Conservation (phyloP, 2,888 invertebrate genomes). For the Caenorhabditis wallacei region DNA sequence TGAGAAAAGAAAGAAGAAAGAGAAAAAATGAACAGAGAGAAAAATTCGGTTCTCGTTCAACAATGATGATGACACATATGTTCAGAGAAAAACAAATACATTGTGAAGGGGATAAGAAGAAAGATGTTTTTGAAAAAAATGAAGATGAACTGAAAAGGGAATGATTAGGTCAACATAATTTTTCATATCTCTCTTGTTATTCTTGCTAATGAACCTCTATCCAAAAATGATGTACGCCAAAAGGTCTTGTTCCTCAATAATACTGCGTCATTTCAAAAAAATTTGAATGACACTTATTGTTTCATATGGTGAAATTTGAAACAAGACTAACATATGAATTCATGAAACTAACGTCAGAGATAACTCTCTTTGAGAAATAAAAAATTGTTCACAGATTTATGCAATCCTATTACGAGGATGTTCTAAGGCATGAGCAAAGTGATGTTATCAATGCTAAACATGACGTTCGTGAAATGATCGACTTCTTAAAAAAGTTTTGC, state of each 20-base stretch:
- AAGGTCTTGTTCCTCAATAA: too few relatives aligned
- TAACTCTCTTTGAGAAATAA: slow-evolving; percentile 23
- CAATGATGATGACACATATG: slow-evolving; percentile 45
- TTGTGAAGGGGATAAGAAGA: slow-evolving; percentile 16
- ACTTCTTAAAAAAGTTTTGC: neutral
- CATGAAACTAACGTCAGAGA: slow-evolving; percentile 27
- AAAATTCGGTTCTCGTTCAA: slow-evolving; percentile 38
- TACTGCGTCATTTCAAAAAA: too few relatives aligned
- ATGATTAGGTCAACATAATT: neutral
- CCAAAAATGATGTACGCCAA: too few relatives aligned
- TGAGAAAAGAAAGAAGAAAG: neutral
- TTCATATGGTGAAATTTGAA: too few relatives aligned
- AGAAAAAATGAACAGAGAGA: slow-evolving; percentile 15
- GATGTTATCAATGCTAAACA: slow-evolving; percentile 28
- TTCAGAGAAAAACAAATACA: slow-evolving; percentile 34
- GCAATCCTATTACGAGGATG: slow-evolving; percentile 54
- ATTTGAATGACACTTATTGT: too few relatives aligned
- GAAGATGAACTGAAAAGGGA: slow-evolving; percentile 4
- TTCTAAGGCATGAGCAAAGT: slow-evolving; percentile 31
- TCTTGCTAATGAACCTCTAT: too few relatives aligned
- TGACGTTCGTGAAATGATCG: slow-evolving; percentile 34
- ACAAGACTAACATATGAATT: neutral
- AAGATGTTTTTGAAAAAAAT: neutral
- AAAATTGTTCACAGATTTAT: slow-evolving; percentile 36
- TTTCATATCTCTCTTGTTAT: neutral